Base-by-base conservation (phyloP, 2,888 invertebrate genomes). In the Drosophila suboccidentalis region DNA sequence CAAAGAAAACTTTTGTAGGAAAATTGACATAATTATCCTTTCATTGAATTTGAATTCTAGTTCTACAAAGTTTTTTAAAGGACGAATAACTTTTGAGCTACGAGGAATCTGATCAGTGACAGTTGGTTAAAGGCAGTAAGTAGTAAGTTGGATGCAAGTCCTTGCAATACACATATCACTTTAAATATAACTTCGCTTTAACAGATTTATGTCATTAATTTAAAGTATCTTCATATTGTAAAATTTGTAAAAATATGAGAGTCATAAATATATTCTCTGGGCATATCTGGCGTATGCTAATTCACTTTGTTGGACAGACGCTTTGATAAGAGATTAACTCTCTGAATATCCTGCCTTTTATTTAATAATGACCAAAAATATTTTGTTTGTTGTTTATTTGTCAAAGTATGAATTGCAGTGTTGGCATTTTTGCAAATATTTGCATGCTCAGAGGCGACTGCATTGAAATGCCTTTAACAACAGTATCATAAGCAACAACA, bases 381-480 rank as follows among this genome's bases (percentile, higher is more conserved):
- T 71, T 46, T 54, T 54, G 47, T 26, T 22, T 22, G 26, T 34
- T 22, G 44, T 11, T 38, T 47, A 9, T 41, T 51, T 34, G 13
- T n/a, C 15, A n/a, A 17, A 26, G 38, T 29, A 44, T 46, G 43
- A n/a, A 50, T 15, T 66, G 50, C 49, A 41, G 38, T 59, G 47
- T 64, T 68, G 69, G 38, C 57, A 70, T 68, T 70, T 59, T 9
- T 57, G 57, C 51, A 55, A 29, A 49, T 75, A 36, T 57, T 50
- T 19, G 43, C 11, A 19, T 43, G 11, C 3, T 43, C 19, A 61
- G 39, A 44, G 55, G 44, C 43, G 50, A 41, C 15, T 73, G 68
- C 63, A 65, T 66, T 71, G 43, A 55, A 71, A 71, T 70, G 65
- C 70, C 59, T 68, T 73, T 60, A 74, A 65, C 66, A 54, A 54